Evolutionary conservation across 2,888 invertebrate species (phyloP).

Genomic region (Dorcus hopei): DNA sequence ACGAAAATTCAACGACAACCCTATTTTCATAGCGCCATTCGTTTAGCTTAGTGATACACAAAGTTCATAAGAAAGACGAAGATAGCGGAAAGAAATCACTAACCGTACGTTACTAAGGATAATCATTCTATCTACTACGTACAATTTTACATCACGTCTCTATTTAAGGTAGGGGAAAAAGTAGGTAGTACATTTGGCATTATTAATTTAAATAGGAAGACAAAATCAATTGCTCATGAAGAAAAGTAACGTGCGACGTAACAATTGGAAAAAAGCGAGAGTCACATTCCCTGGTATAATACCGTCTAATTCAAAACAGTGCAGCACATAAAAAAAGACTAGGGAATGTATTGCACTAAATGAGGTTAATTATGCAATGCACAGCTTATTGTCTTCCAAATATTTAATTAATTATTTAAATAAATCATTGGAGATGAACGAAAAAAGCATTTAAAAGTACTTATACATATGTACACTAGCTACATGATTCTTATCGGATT

Average conservation of each 20-base stretch:
- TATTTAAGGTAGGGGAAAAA: conserved; percentile 28
- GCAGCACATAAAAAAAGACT: too few relatives aligned
- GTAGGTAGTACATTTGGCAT: conserved; percentile 42
- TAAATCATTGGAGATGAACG: not conserved
- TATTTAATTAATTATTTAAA: not conserved
- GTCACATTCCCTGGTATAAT: not conserved
- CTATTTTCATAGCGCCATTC: too few relatives aligned
- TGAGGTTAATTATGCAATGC: conserved; percentile 17
- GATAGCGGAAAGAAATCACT: conserved; percentile 25
- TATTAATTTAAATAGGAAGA: conserved; percentile 28
- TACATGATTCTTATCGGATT: not conserved
- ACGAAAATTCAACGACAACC: too few relatives aligned
- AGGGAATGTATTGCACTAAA: too few relatives aligned
- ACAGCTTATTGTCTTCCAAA: conserved; percentile 34
- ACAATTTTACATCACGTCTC: conserved; percentile 37
- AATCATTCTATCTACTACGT: conserved; percentile 37
- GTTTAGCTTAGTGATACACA: not conserved
- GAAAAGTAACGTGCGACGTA: not conserved
- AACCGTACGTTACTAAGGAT: conserved; percentile 34
- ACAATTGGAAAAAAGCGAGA: not conserved
- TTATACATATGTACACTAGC: not conserved
- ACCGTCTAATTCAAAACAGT: too few relatives aligned
- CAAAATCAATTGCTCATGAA: conserved; percentile 19
- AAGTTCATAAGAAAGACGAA: conserved; percentile 11
- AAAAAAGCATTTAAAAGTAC: too few relatives aligned